Evolutionary conservation across 2,797 vertebrate species (phyloP), one percentile per base, ranked within the genome.

Genomic region (Scomberomorus guttatus): DNA sequence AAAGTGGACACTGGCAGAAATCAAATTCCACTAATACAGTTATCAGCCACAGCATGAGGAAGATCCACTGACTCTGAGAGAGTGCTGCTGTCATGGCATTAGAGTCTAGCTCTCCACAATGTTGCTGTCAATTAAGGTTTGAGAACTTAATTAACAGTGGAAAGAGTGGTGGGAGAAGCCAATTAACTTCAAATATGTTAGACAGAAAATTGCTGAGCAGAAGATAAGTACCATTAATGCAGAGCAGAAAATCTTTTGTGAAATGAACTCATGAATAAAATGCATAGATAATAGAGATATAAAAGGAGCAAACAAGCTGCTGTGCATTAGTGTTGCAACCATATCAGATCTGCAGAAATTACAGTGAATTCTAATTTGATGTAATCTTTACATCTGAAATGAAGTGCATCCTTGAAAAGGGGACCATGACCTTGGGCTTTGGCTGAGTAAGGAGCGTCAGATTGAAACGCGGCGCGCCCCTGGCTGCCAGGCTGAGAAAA

Each of bases 391-490:
- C n/a, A 59, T 50, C 46, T n/a, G 9, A 50, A n/a, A 50, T 50
- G 2, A 73, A 70, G 76, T 77, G 66, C 80, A 94, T 94, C 95
- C 94, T 94, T 93, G 94, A 85, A 80, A 88, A 93, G 88, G 93
- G 93, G 74, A 91, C 75, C 61, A 68, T 95, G 97, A 97, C 97
- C 97, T 97, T 97, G 96, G 90, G 88, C 85, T 90, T 83, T 85
- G 84, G 85, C n/a, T 84, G 94, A 90, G 88, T 75, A 83, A 87
- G 82, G 79, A 85, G 76, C 83, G 73, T 85, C 69, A 77, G 77
- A 84, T 66, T 65, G 82, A 75, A 50, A 29, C 62, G 79, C 64
- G 52, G 75, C 89, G 86, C 90, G 82, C 86, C 68, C 81, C 84
- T 79, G 78, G 50, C 83, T 70, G 79, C 72, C 84, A 25, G 87